Evolutionary conservation across 1,140 invertebrate genomes (phyloP).

Genomic region (Meloidogyne hapla): DNA sequence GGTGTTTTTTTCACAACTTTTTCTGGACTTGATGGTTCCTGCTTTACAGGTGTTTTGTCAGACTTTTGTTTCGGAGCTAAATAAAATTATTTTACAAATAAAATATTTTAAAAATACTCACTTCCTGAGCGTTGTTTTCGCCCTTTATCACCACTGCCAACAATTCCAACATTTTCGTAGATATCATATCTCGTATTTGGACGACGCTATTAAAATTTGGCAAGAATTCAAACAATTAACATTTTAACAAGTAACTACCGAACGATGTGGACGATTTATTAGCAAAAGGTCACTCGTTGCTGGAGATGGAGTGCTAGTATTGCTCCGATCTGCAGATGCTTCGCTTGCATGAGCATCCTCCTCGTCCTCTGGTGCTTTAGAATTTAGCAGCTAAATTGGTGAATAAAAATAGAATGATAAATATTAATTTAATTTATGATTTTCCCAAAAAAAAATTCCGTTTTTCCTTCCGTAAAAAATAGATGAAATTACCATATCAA

Average conservation of each 20-base stretch:
- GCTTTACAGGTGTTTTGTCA: neutral
- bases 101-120: neutral
- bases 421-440: neutral
- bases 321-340: neutral
- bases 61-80: neutral
- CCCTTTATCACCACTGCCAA: neutral
- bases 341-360: neutral
- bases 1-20: neutral
- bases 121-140: neutral
- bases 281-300: neutral
- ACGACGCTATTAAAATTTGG: neutral
- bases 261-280: neutral
- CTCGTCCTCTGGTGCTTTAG: neutral
- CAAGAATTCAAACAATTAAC: no score
- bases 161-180: neutral
- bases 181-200: constrained; percentile 12
- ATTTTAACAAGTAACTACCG: no score
- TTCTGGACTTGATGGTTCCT: neutral
- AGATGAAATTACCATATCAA: constrained; percentile 26
- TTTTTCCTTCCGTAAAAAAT: neutral
- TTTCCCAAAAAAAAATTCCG: neutral
- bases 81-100: neutral
- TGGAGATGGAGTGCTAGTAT: neutral
- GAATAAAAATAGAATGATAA: no score
- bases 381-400: constrained; percentile 15